Evolutionary conservation across 2,797 vertebrate genomes (phyloP).

Genomic region (Chaetophractus vellerosus): DNA sequence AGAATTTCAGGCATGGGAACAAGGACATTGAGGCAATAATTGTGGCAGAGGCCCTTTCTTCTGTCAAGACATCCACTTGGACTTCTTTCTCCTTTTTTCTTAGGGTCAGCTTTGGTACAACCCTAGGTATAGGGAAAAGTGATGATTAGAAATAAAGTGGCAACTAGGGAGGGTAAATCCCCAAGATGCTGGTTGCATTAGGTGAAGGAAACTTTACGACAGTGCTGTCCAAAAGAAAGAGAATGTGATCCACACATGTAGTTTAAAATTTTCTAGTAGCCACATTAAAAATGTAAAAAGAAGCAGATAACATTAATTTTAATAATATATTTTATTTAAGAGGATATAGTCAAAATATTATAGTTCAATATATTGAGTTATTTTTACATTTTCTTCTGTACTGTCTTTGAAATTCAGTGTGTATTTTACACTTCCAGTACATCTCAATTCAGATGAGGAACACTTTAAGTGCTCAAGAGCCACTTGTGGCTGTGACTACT

Average conservation of each 20-base stretch:
- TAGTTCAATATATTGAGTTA: too few relatives aligned
- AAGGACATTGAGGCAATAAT: neutral
- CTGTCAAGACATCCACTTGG: neutral
- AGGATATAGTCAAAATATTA: too few relatives aligned
- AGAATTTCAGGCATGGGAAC: neutral
- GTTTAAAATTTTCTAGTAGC: too few relatives aligned
- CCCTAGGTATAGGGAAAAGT: neutral
- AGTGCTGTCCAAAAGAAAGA: conserved; percentile 1
- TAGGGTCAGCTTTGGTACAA: neutral
- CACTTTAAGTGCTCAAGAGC: neutral
- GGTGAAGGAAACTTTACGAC: neutral
- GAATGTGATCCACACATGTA: neutral
- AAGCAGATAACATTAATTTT: too few relatives aligned
- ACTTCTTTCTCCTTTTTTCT: neutral
- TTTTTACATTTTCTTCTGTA: too few relatives aligned
- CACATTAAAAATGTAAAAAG: too few relatives aligned
- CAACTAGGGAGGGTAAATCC: neutral
- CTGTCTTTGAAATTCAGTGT: too few relatives aligned
- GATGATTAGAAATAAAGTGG: neutral
- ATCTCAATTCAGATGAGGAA: neutral
- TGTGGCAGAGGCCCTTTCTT: neutral
- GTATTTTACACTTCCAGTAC: neutral
- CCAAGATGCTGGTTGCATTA: neutral
- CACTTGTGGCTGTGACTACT: neutral
- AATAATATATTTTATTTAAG: too few relatives aligned